Base-by-base conservation (phyloP, 2,797 vertebrate species). In the Lepilemur ruficaudatus region DNA sequence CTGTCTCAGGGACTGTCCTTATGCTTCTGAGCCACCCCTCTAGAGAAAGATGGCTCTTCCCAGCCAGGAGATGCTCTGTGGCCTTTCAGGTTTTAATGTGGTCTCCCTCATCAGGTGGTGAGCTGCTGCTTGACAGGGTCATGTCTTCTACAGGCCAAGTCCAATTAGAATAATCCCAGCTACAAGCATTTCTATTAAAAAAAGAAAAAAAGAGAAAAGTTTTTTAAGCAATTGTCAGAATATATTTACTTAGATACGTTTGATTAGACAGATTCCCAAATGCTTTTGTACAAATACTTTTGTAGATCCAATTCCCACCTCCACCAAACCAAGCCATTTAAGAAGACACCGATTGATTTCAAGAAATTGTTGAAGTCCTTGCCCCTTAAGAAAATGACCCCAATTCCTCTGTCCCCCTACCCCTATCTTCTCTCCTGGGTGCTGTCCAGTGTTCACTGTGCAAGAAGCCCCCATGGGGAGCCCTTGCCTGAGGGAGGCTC, bases 401-500 rank as follows among this genome's bases (percentile, higher is more conserved):
- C 43, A 13, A 4, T 38, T 9, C 12, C 61, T 32, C 15, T 32
- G 14, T 18, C 32, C 7, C 6, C 12, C 9, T 9, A 22, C 30
- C 8, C 12, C 7, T 2, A 41, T 11, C 15, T 84, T 73, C 76
- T 63, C 2, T 11, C 22, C 23, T 2, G 1, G 0, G 35, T 4
- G 22, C 28, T 23, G 9, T 59, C 55, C 30, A 1, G 18, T 52
- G 14, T 59, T 73, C n/a, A n/a, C n/a, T 46, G 50, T 5, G 48
- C 7, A 38, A n/a, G 30, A 50, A 10, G 55, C 23, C 25, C 25
- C 14, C 57, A 25, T 0, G 17, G 22, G n/a, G 67, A 50, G 1
- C 38, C n/a, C 0, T 35, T 55, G 7, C 43, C 50, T 61, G 30
- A 18, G 8, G n/a, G 43, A 12, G 2, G 0, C 15, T 17, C 1